These are phyloP conservation scores for Balaeniceps rex DNA, from an alignment of 2,113 vertebrate species.

Conservation along the genomic window DNA sequence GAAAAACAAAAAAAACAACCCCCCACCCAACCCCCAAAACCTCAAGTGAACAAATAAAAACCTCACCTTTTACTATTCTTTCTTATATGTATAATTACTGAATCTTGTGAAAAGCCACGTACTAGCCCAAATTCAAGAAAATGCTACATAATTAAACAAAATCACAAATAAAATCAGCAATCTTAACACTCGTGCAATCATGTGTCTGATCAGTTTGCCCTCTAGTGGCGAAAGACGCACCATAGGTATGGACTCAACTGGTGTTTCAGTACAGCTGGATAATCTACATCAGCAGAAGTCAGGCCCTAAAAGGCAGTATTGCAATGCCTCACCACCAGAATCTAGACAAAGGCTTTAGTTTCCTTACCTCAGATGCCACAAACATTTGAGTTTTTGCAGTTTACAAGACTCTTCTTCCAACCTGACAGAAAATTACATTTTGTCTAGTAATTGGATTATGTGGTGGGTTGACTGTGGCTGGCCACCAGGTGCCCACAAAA, in stretches of 20 bases:
- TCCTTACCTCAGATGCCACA: neutral
- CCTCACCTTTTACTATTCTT: neutral
- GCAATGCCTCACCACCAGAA: neutral
- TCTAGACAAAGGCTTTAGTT: neutral
- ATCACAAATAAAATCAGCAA: neutral
- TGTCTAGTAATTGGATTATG: neutral
- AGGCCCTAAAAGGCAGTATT: neutral
- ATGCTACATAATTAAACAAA: neutral
- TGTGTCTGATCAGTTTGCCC: neutral
- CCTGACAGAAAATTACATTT: neutral
- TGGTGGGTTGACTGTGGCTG: neutral
- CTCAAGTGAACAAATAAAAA: neutral
- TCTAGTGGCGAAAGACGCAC: neutral
- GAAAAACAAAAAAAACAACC: neutral
- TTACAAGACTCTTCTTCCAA: neutral
- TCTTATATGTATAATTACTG: neutral
- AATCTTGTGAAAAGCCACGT: neutral
- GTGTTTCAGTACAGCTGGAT: neutral
- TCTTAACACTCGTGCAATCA: accelerated
- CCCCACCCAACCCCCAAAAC: neutral
- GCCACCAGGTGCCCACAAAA: neutral
- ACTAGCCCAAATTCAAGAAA: neutral
- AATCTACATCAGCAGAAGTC: too few species aligned
- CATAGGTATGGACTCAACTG: neutral
- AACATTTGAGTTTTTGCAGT: neutral